A percentile compares a stretch with the other conserved stretches of the same genome.
These are phyloP conservation scores for Podarcis lilfordi DNA, from an alignment of 2,797 vertebrate species.

Conservation along the genomic window DNA sequence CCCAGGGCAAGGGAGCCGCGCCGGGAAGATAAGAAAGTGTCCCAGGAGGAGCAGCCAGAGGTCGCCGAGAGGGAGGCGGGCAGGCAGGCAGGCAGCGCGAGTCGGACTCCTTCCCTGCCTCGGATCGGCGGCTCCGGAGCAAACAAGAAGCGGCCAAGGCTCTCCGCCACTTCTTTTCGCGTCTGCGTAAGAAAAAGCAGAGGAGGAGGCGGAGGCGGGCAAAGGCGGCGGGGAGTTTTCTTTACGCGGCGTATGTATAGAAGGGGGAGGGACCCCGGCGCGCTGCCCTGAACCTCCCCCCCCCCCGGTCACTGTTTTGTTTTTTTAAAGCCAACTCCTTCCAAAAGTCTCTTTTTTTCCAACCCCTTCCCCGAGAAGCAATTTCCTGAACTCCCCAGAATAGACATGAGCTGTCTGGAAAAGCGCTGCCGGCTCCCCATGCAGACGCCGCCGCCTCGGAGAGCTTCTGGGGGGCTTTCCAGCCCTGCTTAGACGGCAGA, in stretches of 20 bases:
- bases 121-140: background rate
- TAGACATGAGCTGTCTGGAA: conserved; percentile 72
- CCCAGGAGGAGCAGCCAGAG: conserved; percentile 49
- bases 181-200: conserved; percentile 2
- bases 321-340: conserved; percentile 66
- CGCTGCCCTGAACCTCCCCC: background rate
- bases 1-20: conserved; percentile 60
- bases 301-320: background rate
- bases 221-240: conserved; percentile 53
- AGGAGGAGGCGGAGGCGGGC: conserved; percentile 67
- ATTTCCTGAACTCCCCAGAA: conserved; percentile 79
- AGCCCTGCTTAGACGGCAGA: background rate
- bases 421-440: background rate
- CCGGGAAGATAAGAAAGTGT: conserved; percentile 67
- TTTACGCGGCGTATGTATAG: conserved; percentile 55
- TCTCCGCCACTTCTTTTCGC: background rate
- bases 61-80: background rate
- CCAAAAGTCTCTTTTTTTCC: conserved; percentile 28
- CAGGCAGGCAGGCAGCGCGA: background rate
- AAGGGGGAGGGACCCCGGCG: background rate
- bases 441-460: background rate
- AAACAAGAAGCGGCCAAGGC: background rate
- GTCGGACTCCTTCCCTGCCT: background rate
- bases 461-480: background rate
- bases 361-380: conserved; percentile 46